Evolutionary conservation across 2,113 vertebrate species (phyloP).

Genomic region (Lepus europaeus): DNA sequence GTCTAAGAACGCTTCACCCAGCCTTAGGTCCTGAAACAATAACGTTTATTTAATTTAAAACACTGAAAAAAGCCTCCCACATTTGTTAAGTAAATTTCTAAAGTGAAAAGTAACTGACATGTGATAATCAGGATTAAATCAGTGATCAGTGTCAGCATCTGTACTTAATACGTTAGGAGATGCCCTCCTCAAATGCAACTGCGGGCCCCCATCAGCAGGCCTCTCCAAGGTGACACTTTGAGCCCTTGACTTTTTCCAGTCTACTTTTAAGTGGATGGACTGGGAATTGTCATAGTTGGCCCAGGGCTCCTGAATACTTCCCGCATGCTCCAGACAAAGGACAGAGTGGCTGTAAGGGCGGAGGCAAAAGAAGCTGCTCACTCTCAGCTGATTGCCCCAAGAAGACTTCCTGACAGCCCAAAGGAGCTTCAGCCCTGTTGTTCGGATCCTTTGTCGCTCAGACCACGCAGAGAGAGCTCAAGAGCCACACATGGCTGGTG

Average conservation of each 20-base stretch:
- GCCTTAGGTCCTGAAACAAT: background rate
- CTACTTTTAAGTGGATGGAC: background rate
- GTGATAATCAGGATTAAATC: background rate
- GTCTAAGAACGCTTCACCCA: constrained; percentile 15
- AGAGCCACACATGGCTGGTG: background rate
- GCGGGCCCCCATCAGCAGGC: background rate
- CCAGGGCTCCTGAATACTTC: background rate
- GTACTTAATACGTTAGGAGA: too few species aligned
- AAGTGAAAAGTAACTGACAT: background rate
- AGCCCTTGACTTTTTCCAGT: background rate
- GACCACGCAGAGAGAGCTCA: background rate
- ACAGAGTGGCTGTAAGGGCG: background rate
- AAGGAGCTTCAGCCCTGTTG: background rate
- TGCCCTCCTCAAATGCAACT: fast-evolving
- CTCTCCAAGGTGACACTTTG: too few species aligned
- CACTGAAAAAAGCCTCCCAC: background rate
- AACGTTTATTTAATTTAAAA: constrained; percentile 24
- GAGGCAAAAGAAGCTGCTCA: background rate
- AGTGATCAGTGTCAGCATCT: background rate
- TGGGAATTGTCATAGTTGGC: background rate
- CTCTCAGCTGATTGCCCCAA: background rate
- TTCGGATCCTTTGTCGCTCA: background rate
- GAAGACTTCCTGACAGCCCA: background rate
- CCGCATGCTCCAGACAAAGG: background rate
- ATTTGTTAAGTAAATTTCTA: background rate